Evolutionary conservation across 2,797 vertebrate species (phyloP), one percentile per base, ranked within the genome.

Genomic region (Gallirallus australis): DNA sequence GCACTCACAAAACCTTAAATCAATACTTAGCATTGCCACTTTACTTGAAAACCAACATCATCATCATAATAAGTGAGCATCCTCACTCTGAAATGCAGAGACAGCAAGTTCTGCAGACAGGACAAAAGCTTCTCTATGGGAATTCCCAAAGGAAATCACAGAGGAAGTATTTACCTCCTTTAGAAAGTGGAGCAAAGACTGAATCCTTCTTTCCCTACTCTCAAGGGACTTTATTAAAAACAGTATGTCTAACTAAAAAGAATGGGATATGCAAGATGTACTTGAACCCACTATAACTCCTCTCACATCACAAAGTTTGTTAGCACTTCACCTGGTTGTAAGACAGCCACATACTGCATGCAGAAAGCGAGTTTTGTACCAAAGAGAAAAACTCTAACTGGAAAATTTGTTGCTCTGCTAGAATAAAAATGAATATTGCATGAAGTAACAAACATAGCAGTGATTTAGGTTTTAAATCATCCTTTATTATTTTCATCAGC

Each of bases 11-110:
- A 92, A 89, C 63, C 82, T 95, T 81, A 79, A 91, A 95, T 95
- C 95, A 96, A 91, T 95, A 95, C 48, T 96, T 92, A 92, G 52
- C 70, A 94, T 92, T 94, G 94, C 81, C 16, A 66, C 71, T 92
- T 95, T 91, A 96, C 94, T 28, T 85, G 84, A 96, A 94, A 97
- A 96, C 64, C 89, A 91, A 65, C 86, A 93, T n/a, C 3, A 4
- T 86, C 47, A 70, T 86, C 94, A 93, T 39, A 93, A 72, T 9
- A 79, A 90, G 57, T 25, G 56, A 88, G 78, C 73, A 86, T 76
- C 52, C 90, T 91, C 84, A 92, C 83, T 69, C 30, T 25, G 45
- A 92, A 93, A 28, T 88, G 87, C 68, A 86, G 57, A 71, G 52
- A 56, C 77, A 92, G 73, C 90, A 88, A 88, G 35, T 91, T 93